Evolutionary conservation across 1,140 invertebrate species (phyloP).

Genomic region (Cryptotermes secundus): DNA sequence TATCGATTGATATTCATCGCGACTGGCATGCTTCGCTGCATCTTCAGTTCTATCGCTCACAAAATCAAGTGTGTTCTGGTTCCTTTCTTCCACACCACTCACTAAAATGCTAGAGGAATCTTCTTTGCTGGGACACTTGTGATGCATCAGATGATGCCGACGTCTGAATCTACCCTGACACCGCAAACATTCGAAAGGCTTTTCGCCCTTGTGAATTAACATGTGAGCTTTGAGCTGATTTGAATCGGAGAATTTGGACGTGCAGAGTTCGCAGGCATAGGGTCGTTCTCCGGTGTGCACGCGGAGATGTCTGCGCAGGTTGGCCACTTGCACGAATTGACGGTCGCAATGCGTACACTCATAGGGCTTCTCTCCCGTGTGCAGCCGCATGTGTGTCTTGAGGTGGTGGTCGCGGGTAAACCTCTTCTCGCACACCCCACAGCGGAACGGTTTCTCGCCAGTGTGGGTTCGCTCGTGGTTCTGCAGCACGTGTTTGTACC

Average conservation of each 20-base stretch:
- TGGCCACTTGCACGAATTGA: conserved; percentile 92
- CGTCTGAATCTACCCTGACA: conserved; percentile 77
- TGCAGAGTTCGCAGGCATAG: conserved; percentile 87
- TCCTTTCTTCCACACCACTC: background rate
- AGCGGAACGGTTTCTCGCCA: conserved; percentile 95
- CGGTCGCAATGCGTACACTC: conserved; percentile 88
- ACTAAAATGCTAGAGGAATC: conserved; percentile 31
- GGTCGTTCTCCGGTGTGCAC: conserved; percentile 96
- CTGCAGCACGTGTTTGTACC: conserved; percentile 92
- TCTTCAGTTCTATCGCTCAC: background rate
- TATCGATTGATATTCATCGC: background rate
- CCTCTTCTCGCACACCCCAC: conserved; percentile 88
- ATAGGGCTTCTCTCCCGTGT: conserved; percentile 93
- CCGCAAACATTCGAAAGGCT: conserved; percentile 77
- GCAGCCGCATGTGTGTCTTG: conserved; percentile 89
- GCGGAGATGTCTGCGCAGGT: conserved; percentile 86
- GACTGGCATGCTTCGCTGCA: background rate
- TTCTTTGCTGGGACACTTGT: conserved; percentile 68
- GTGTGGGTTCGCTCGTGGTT: conserved; percentile 97
- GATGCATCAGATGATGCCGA: conserved; percentile 80
- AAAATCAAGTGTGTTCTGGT: background rate
- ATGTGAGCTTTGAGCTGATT: conserved; percentile 92
- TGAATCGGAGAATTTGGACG: conserved; percentile 87
- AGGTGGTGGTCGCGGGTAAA: conserved; percentile 96
- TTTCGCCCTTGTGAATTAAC: conserved; percentile 86